Base-by-base conservation (phyloP, 1,140 invertebrate genomes). In the Neuroterus valhalla region DNA sequence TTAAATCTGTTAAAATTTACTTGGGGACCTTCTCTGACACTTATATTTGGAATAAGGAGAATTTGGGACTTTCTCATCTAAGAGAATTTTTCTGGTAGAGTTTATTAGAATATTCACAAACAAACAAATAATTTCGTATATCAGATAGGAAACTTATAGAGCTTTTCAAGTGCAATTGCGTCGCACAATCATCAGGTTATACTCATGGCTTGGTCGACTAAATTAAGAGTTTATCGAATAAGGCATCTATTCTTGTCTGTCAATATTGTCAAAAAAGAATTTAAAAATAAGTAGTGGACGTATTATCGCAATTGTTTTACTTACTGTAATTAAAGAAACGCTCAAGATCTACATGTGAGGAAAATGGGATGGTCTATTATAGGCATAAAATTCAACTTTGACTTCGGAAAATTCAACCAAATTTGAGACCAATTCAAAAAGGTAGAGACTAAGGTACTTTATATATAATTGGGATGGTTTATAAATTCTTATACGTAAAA, bases 111-210 rank as follows among this genome's bases (percentile, higher is more conserved):
- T 38, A 38, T 38, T 38, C 31, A 38, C 3, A 38, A 38, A 38
- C 31, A 8, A 38, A 8, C 31, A 5, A 8, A 38, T 38, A 5
- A 38, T 38, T 38, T 10, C 8, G 10, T 38, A 38, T 38, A 38
- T 38, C 31, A 38, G 5, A 66, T 10, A 43, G 38, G 31, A 50
- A 66, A 71, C n/a, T 38, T n/a, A n/a, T n/a, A 38, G 42, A 52
- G 38, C 50, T 77, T 71, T 17, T 26, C 62, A 68, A 76, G 38
- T 66, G 46, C 70, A 76, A 78, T 72, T 68, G 79, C 79, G 80
- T 76, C 79, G 77, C 50, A 81, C 79, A 78, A 79, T 81, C 77
- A 70, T 67, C 55, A 72, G 68, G 72, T 75, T 55, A 55, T 62
- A 62, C 23, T 62, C 55, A 31, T 62, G 23, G 55, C 26, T 15